Base-by-base conservation (phyloP, 2,797 vertebrate species). In the Prionace glauca region DNA sequence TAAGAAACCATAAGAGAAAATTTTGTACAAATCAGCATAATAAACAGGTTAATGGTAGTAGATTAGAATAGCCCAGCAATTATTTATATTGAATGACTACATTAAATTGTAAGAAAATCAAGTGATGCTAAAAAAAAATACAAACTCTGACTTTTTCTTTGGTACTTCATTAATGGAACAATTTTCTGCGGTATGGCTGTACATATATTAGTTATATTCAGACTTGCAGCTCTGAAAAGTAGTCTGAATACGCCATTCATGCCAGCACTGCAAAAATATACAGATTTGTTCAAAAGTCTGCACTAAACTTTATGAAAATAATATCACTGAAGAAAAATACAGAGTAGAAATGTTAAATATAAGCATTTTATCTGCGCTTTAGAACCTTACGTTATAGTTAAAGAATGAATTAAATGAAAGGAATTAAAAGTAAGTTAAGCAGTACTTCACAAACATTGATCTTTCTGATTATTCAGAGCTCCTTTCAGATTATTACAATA, bases 21-120 rank as follows among this genome's bases (percentile, higher is more conserved):
- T 97, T 29, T 98, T 97, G 97, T 97, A 97, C 97, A 97, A 98
- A 97, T 98, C 96, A 88, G 96, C 96, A 96, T 96, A 96, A 96
- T 98, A 98, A 98, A 98, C 96, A 97, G 97, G 97, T 86, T 72
- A 87, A 72, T 69, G 60, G 16, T 16, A 67, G 24, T 60, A 36
- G 24, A 81, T 95, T 96, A 97, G 97, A 98, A 97, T 98, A 97
- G 97, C 96, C 96, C 79, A 96, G 97, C 97, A 97, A 97, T 98
- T 97, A 97, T 95, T 96, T 96, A 96, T 97, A 96, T 98, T 97
- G 97, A 97, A 90, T 95, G 97, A 96, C 96, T 96, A 96, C 95
- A 96, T 96, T 96, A 96, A 97, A 97, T 96, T 97, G 96, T 97
- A 96, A 96, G 96, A 96, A 96, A 96, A 97, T 96, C 93, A 96